phyloP scores from a whole-genome alignment of 2,888 invertebrate genomes.

The Drosophila pseudotakahashii region DNA sequence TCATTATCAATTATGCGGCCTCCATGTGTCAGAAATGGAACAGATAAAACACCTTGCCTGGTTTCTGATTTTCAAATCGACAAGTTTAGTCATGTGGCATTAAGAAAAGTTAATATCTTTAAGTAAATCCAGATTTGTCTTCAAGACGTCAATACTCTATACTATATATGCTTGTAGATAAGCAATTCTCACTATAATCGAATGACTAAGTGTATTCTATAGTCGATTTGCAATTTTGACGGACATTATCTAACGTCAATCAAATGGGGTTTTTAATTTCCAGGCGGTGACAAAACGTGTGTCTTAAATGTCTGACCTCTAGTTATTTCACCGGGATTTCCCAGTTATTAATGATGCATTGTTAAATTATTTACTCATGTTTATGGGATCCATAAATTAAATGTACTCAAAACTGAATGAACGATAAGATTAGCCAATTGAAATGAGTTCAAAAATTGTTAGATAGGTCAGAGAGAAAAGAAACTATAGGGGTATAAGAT shows the following conservation, averaged over 20 bases:
- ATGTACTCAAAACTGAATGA: neutral
- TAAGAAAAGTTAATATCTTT: too few species aligned
- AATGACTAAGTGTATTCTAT: neutral
- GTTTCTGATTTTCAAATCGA: neutral
- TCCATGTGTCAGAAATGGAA: neutral
- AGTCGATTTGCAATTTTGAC: neutral
- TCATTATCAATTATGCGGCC: constrained; percentile 1
- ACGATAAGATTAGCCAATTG: constrained; percentile 36
- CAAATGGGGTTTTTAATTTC: constrained; percentile 5
- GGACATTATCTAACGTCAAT: constrained; percentile 13
- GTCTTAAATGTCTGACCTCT: neutral
- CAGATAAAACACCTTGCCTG: neutral
- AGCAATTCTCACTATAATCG: neutral
- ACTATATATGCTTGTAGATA: too few species aligned
- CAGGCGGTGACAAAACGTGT: neutral
- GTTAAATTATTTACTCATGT: constrained; percentile 8
- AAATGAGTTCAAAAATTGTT: neutral
- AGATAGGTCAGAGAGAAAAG: constrained; percentile 7
- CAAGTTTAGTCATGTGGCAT: too few species aligned
- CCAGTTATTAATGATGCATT: constrained; percentile 13
- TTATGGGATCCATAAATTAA: constrained; percentile 20
- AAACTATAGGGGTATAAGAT: neutral
- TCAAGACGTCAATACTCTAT: too few species aligned
- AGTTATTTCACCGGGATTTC: constrained; percentile 18
- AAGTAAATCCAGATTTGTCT: too few species aligned